Evolutionary conservation across 2,888 invertebrate species (phyloP).

Genomic region (Auanema sp.): DNA sequence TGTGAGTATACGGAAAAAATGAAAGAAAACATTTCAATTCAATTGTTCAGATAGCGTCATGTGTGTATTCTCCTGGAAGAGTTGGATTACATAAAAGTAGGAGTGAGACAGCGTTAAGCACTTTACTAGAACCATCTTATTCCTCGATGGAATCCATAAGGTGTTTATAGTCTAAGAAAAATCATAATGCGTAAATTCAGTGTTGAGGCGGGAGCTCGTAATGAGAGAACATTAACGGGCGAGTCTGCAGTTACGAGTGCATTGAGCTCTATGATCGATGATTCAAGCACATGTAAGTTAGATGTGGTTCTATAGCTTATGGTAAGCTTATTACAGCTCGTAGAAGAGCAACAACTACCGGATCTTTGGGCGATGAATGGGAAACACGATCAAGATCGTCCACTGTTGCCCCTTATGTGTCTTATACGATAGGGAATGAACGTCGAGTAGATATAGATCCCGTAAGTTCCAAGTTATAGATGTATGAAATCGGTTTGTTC

Average conservation of each 20-base stretch:
- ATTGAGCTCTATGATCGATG: constrained; percentile 12
- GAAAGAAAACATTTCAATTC: too few species aligned
- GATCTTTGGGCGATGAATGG: constrained; percentile 12
- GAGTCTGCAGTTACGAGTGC: constrained; percentile 17
- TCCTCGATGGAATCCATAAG: too few species aligned
- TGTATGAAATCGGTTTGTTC: background rate
- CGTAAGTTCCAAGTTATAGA: background rate
- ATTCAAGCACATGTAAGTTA: constrained; percentile 14
- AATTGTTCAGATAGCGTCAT: too few species aligned
- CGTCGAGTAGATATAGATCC: constrained; percentile 27
- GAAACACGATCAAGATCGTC: constrained; percentile 24
- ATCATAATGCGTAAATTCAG: background rate
- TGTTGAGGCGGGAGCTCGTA: background rate
- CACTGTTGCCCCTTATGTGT: constrained; percentile 30
- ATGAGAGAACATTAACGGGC: constrained; percentile 13
- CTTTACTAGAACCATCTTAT: too few species aligned
- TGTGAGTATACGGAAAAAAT: too few species aligned
- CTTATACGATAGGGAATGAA: constrained; percentile 18
- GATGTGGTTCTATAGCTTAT: background rate
- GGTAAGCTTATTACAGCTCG: background rate
- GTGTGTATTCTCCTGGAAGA: too few species aligned
- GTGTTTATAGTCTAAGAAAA: too few species aligned
- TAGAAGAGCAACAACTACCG: constrained; percentile 12
- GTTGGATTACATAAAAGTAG: too few species aligned
- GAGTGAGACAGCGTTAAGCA: too few species aligned